These are phyloP conservation scores for Scaptomyza tumidula DNA, from an alignment of 2,888 invertebrate genomes.

Conservation along the genomic window DNA sequence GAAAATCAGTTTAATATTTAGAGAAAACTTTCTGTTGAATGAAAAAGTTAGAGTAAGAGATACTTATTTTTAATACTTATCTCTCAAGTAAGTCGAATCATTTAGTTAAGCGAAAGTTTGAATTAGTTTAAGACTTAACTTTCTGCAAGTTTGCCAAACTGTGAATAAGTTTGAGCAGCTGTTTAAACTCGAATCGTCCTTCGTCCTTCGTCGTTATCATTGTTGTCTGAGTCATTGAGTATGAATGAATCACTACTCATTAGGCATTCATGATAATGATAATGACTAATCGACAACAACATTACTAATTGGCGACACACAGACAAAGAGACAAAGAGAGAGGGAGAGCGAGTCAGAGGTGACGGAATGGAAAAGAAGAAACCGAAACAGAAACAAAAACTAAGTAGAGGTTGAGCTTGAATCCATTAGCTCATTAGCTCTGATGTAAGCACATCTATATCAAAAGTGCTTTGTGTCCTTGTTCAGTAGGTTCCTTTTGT, in stretches of 20 bases:
- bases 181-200: not conserved
- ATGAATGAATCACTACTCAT: conserved; percentile 52
- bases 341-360: too few species aligned
- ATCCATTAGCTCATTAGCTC: conserved; percentile 68
- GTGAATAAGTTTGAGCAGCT: not conserved
- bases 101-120: conserved; percentile 8
- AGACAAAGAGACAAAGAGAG: not conserved
- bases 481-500: not conserved
- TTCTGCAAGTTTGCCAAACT: not conserved
- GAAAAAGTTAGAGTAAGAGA: not conserved
- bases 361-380: not conserved
- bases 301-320: conserved; percentile 37
- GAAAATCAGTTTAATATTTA: not conserved
- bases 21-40: not conserved
- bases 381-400: not conserved
- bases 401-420: conserved; percentile 15
- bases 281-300: conserved; percentile 51
- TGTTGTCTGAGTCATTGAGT: conserved; percentile 13
- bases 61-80: not conserved
- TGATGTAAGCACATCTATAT: conserved; percentile 54
- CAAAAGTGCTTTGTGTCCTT: conserved; percentile 32
- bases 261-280: conserved; percentile 45
- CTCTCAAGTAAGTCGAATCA: not conserved
- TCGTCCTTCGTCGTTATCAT: not conserved
- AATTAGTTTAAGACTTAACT: conserved; percentile 18